phyloP scores from a whole-genome alignment of 2,888 invertebrate genomes.

The Microchrysa polita region DNA sequence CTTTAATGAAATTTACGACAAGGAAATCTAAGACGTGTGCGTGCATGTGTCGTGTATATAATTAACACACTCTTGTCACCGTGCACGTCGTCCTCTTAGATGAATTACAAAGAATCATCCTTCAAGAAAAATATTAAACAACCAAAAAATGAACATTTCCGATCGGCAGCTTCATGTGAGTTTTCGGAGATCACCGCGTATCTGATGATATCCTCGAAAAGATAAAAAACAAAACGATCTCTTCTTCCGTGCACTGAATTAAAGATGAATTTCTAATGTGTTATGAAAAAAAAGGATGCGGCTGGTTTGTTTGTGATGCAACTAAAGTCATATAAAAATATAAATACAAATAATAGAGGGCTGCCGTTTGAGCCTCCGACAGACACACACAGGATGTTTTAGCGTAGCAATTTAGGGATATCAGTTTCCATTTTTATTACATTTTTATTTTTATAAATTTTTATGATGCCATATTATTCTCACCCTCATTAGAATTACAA shows the following conservation, averaged over 20 bases:
- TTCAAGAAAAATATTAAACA: constrained; percentile 28
- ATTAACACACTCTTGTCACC: not conserved
- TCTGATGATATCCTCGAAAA: constrained; percentile 15
- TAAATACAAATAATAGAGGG: not conserved
- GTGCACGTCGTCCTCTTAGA: not conserved
- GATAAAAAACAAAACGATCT: not conserved
- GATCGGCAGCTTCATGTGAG: not conserved
- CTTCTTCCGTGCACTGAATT: not conserved
- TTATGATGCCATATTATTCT: constrained; percentile 28
- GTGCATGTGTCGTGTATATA: constrained; percentile 29
- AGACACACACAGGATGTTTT: constrained; percentile 43
- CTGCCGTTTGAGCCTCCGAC: constrained; percentile 6
- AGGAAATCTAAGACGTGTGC: constrained; percentile 37
- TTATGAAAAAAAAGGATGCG: not conserved
- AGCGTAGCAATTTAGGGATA: constrained; percentile 13
- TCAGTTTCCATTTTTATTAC: constrained; percentile 16
- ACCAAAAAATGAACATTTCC: not conserved
- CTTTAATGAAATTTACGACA: constrained; percentile 35
- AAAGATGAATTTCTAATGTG: not conserved
- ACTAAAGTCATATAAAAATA: not conserved
- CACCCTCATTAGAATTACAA: constrained; percentile 27
- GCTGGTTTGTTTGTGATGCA: not conserved
- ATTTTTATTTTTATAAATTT: constrained; percentile 37
- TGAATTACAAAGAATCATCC: not conserved
- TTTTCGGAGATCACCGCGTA: not conserved